Evolutionary conservation across 2,888 invertebrate species (phyloP).

Genomic region (Cephonodes hylas): DNA sequence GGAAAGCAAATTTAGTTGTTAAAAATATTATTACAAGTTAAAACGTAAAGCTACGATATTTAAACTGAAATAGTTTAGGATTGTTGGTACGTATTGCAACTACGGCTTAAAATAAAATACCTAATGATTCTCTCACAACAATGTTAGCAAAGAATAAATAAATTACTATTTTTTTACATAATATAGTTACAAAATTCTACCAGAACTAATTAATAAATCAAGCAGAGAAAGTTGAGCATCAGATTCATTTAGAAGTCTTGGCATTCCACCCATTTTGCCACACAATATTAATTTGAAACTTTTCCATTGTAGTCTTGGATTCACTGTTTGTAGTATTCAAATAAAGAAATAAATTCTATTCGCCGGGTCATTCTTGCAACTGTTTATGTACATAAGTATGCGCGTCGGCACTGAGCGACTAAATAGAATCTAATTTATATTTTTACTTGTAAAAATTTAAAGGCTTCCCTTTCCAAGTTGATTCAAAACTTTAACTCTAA

Average conservation of each 20-base stretch:
- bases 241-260: slow-evolving; percentile 46
- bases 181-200: slow-evolving; percentile 43
- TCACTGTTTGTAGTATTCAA: not conserved
- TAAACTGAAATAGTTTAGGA: slow-evolving; percentile 32
- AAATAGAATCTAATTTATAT: not conserved
- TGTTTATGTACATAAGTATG: too few relatives aligned
- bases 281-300: slow-evolving; percentile 68
- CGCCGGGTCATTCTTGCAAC: not conserved
- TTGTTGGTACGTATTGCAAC: slow-evolving; percentile 44
- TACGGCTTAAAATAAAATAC: slow-evolving; percentile 52
- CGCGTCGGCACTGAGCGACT: not conserved
- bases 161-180: slow-evolving; percentile 46
- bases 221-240: slow-evolving; percentile 76
- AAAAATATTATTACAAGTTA: slow-evolving; percentile 30
- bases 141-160: slow-evolving; percentile 59
- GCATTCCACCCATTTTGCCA: slow-evolving; percentile 66
- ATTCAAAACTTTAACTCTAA: not conserved
- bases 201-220: slow-evolving; percentile 52
- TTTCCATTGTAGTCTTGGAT: not conserved
- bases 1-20: slow-evolving; percentile 43
- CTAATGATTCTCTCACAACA: slow-evolving; percentile 50
- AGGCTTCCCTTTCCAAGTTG: not conserved
- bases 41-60: slow-evolving; percentile 46
- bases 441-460: not conserved
- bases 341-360: not conserved